These are phyloP conservation scores for Fistularia commersonii DNA, from an alignment of 2,797 vertebrate species.

Conservation along the genomic window DNA sequence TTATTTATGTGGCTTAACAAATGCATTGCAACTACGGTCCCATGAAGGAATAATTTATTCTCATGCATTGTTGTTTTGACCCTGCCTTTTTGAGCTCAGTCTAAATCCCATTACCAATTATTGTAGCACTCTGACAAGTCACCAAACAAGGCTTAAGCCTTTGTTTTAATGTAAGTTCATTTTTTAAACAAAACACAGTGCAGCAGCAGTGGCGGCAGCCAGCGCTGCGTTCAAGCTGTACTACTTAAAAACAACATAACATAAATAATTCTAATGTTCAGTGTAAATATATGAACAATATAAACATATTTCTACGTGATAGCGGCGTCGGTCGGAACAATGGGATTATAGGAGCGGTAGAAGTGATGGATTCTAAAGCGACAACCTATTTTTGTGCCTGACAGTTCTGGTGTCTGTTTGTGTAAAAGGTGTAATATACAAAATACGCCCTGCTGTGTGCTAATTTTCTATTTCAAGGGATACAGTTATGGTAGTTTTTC, in stretches of 20 bases:
- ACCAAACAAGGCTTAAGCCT: slow-evolving; percentile 38
- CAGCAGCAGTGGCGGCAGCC: slow-evolving; percentile 8
- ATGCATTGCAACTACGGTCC: slow-evolving; percentile 17
- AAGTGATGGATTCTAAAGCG: background rate
- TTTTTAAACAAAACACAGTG: slow-evolving; percentile 28
- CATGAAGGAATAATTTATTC: slow-evolving; percentile 40
- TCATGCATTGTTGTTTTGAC: slow-evolving; percentile 32
- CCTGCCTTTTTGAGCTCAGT: slow-evolving; percentile 44
- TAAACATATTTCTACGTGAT: background rate
- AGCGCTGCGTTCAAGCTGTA: slow-evolving; percentile 11
- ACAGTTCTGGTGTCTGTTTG: slow-evolving; percentile 1
- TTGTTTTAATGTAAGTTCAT: slow-evolving; percentile 29
- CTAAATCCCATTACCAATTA: slow-evolving; percentile 62
- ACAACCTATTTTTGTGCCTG: background rate
- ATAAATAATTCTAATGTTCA: slow-evolving; percentile 1
- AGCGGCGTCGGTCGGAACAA: background rate
- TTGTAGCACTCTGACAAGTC: slow-evolving; percentile 47
- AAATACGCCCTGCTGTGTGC: background rate
- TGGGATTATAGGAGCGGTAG: background rate
- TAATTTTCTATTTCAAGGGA: no score
- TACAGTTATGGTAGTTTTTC: no score
- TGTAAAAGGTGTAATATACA: background rate
- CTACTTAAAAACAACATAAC: slow-evolving; percentile 4
- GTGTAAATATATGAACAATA: background rate
- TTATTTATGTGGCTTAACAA: slow-evolving; percentile 32